Base-by-base conservation (phyloP, 2,888 invertebrate species). In the Acronicta alni region DNA sequence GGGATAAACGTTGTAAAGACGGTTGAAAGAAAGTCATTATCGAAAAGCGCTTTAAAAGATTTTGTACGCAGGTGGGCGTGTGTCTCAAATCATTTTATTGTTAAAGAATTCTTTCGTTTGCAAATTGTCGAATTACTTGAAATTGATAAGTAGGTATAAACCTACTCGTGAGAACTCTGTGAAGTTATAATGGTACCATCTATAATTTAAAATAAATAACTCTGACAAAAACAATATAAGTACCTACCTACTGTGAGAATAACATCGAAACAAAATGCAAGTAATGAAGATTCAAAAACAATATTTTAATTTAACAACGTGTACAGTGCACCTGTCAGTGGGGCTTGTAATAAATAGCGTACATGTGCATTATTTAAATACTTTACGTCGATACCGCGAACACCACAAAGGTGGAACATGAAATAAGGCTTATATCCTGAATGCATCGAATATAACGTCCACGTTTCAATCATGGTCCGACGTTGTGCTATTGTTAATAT, bases 11-110 rank as follows among this genome's bases (percentile, higher is more conserved):
- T 57, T 55, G 62, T 69, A 77, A 72, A 76, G 77, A 77, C 64
- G 70, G 44, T 66, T 76, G 73, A 70, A 72, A 72, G 68, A 59
- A 75, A 61, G 67, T 73, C 79, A 65, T 78, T 72, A 82, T 80
- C 75, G 77, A 74, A 81, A 83, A 79, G 77, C 56, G 75, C 54
- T 68, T 81, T 80, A 79, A 77, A 75, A 68, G 73, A 71, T 78
- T 75, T 57, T 47, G 49, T 73, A 49, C 69, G 67, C 59, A 66
- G 60, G 59, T 72, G 56, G 48, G 53, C 57, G 62, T 67, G 41
- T 67, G 56, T 62, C 56, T 59, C 44, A 52, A 65, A 62, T 68
- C 53, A 56, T 68, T 56, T 72, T 62, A 76, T 75, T 73, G 57
- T 60, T 48, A 38, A 37, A 51, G 37, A 53, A 43, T 43, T 58